Conservation (phyloP, 2,113 vertebrate genomes). For the Herpailurus yagouaroundi region DNA sequence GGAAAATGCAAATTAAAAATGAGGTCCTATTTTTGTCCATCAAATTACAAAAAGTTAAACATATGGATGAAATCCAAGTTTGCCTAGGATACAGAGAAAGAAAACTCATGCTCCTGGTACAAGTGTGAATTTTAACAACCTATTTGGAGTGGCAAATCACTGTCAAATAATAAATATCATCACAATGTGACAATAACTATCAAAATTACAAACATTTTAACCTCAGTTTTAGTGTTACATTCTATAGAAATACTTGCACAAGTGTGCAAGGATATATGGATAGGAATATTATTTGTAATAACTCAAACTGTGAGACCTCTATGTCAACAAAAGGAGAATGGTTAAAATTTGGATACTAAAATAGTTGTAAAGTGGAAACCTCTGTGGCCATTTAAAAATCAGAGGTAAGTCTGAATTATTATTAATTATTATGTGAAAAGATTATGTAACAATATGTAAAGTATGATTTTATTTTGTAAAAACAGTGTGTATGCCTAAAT, state of each 20-base stretch:
- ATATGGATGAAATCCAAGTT: neutral
- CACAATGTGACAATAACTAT: neutral
- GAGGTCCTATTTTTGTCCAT: neutral
- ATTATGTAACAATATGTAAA: neutral
- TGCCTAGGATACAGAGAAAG: neutral
- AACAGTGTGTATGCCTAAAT: neutral
- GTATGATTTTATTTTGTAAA: neutral
- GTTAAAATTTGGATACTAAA: neutral
- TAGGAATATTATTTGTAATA: neutral
- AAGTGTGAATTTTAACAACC: neutral
- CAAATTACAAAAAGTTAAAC: slow-evolving; percentile 37
- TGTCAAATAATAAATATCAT: neutral
- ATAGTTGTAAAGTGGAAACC: neutral
- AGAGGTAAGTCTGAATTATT: neutral
- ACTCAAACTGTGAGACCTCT: neutral
- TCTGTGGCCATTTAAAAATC: neutral
- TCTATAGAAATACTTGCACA: neutral
- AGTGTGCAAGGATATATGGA: neutral
- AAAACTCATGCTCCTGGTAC: neutral
- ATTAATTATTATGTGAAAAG: neutral
- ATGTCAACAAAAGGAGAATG: neutral
- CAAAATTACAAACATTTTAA: slow-evolving; percentile 47
- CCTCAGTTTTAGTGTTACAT: neutral
- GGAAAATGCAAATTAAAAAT: slow-evolving; percentile 32
- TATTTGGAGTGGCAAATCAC: slow-evolving; percentile 21